Base-by-base conservation (phyloP, 1,140 invertebrate species). In the Ostrea denselamellosa region DNA sequence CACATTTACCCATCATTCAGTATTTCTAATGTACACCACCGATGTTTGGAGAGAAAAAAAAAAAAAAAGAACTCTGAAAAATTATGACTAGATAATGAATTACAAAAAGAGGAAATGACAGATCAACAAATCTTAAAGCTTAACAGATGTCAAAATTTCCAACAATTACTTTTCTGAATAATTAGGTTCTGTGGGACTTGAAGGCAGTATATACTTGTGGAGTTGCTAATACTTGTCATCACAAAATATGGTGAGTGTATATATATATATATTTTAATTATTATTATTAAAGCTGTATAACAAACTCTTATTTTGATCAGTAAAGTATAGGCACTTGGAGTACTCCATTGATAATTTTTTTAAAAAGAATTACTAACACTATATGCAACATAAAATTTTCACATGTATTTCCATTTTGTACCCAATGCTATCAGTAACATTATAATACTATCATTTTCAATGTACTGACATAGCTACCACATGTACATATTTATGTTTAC, bases 71-170 rank as follows among this genome's bases (percentile, higher is more conserved):
- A 77, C 68, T 77, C 68, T 77, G 68, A 77, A 77, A 25, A 28
- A 77, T 77, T 28, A 77, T 77, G 68, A 77, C 68, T 77, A 77
- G 68, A 77, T 12, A 77, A 77, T 77, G 68, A 77, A 77, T 77
- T 25, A 77, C 17, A 62, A 7, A 22, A 12, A 62, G 17, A 62
- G 17, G 56, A 62, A 62, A 62, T 62, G 56, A 17, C 8, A 34
- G 14, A 28, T 28, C 14, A 14, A 34, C 3, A 71, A 25, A 34
- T 77, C 5, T 77, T 77, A 77, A 77, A 77, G 68, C 68, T 34
- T 28, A 34, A 14, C 12, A 9, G 3, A 71, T 12, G 34, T 44
- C 34, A 44, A 44, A 44, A 2, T 62, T 14, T 62, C 2, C 17
- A n/a, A 62, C 56, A 62, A 62, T 62, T 19, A 17, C 2, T n/a